Percentiles rank a stretch among this genome's conserved stretches.
phyloP scores from a whole-genome alignment of 2,113 vertebrate genomes.

The Centropristis striata region DNA sequence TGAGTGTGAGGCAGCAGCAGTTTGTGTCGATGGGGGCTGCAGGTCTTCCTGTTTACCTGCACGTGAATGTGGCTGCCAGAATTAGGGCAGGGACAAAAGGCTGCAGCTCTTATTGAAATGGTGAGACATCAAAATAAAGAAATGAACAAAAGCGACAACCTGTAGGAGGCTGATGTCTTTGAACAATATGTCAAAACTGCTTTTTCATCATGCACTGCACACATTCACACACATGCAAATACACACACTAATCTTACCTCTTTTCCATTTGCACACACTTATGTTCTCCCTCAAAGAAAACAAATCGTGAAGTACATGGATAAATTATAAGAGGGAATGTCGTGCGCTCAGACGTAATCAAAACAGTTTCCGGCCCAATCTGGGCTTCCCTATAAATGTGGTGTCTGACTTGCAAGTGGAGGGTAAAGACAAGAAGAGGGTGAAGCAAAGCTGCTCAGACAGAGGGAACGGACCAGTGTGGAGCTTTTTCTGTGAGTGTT shows the following conservation, averaged over 20 bases:
- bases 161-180: conserved; percentile 73
- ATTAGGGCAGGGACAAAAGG: conserved; percentile 88
- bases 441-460: conserved; percentile 38
- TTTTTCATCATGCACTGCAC: conserved; percentile 65
- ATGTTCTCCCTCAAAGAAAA: conserved; percentile 60
- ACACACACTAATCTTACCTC: conserved; percentile 48
- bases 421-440: conserved; percentile 46
- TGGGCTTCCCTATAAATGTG: conserved; percentile 82
- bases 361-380: conserved; percentile 71
- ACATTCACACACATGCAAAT: conserved; percentile 38
- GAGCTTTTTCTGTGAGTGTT: conserved; percentile 49
- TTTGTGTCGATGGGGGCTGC: conserved; percentile 29
- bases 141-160: conserved; percentile 73
- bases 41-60: conserved; percentile 56
- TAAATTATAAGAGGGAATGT: conserved; percentile 66
- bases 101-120: conserved; percentile 70
- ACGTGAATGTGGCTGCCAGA: conserved; percentile 80
- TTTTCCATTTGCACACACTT: conserved; percentile 55
- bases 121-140: conserved; percentile 79
- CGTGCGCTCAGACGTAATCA: conserved; percentile 77
- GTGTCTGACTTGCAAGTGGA: conserved; percentile 27
- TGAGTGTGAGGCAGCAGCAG: conserved; percentile 7
- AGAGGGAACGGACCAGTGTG: conserved; percentile 16
- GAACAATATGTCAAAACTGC: conserved; percentile 73
- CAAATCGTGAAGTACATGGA: conserved; percentile 56